Conservation (phyloP, 2,797 vertebrate genomes). For the Anguilla megastoma region DNA sequence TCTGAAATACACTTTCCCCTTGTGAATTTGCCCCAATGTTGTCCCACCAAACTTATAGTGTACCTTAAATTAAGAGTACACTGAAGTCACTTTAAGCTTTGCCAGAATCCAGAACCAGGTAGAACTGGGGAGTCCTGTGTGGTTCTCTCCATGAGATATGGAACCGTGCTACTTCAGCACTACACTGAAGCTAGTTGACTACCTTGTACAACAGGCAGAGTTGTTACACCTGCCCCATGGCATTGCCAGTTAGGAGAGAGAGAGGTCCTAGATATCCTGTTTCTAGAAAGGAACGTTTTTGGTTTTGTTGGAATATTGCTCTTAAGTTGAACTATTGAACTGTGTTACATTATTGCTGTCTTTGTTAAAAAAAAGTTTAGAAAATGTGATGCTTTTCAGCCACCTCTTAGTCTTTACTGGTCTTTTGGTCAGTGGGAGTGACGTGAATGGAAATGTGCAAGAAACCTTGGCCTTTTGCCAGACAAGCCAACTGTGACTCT, state of each 20-base stretch:
- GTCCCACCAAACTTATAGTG: background rate
- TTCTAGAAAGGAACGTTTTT: background rate
- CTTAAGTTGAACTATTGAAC: no score
- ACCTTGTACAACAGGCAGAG: background rate
- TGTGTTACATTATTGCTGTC: background rate
- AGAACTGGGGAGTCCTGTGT: background rate
- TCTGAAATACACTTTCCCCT: background rate
- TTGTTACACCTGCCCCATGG: background rate
- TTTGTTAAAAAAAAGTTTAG: background rate
- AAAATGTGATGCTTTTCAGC: background rate
- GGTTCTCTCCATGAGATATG: background rate
- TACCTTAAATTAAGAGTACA: background rate
- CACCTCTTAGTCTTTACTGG: background rate
- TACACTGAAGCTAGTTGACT: background rate
- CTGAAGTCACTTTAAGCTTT: background rate
- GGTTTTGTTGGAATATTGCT: background rate
- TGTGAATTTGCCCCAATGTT: background rate
- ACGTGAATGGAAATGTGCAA: background rate
- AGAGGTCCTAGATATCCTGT: background rate
- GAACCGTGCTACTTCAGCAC: background rate
- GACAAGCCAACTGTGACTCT: background rate
- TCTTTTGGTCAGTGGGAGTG: background rate
- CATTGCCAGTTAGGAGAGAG: background rate
- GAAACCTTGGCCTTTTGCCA: background rate
- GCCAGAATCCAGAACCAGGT: no score